A percentile compares a stretch with the other conserved stretches of the same genome.
Conservation (phyloP, 2,888 invertebrate species). For the Oligia strigilis region DNA sequence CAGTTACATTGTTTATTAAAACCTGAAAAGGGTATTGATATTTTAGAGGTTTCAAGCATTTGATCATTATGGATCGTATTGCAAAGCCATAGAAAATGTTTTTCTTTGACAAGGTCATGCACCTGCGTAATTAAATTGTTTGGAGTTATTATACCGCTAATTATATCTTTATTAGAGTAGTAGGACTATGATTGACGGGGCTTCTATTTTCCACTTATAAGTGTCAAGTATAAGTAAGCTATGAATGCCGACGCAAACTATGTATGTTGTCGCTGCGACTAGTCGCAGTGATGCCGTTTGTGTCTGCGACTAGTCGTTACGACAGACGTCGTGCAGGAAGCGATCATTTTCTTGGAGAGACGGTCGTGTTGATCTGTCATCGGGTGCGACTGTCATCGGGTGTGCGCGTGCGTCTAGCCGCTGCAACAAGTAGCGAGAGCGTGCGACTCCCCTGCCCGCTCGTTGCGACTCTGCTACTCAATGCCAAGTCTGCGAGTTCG, state of each 20-base stretch:
- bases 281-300: background rate
- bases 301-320: background rate
- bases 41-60: constrained; percentile 60
- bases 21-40: constrained; percentile 49
- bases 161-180: background rate
- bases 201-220: background rate
- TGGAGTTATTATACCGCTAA: background rate
- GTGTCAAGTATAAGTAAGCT: background rate
- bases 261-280: background rate
- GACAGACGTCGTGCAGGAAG: background rate
- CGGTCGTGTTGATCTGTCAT: background rate
- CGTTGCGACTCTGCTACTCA: background rate
- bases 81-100: constrained; percentile 50
- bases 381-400: background rate
- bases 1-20: constrained; percentile 57
- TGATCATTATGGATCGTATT: constrained; percentile 55
- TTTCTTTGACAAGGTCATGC: constrained; percentile 17
- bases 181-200: background rate
- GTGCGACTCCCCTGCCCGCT: background rate
- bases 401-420: background rate
- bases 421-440: background rate
- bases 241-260: background rate
- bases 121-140: constrained; percentile 36
- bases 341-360: background rate
- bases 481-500: background rate